Evolutionary conservation across 2,113 vertebrate species (phyloP), one percentile per base, ranked within the genome.

Genomic region (Eolophus roseicapilla): DNA sequence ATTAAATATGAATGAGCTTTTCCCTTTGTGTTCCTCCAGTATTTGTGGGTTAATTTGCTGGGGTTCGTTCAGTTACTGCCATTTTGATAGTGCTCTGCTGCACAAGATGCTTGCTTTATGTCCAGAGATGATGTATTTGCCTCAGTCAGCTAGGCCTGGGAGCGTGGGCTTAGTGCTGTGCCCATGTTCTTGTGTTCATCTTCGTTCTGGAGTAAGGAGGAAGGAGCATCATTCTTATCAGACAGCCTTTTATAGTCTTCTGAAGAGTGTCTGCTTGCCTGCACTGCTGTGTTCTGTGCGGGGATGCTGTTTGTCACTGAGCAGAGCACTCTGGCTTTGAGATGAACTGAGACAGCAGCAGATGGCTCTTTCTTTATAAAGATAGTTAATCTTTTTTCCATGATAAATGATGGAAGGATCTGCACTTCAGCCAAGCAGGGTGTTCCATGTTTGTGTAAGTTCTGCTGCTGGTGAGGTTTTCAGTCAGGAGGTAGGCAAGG

Each of bases 371-470:
- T 4, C 10, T 46, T 37, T 7, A 21, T 33, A 46, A 8, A 80
- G 46, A 1, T 23, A 8, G 8, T 23, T 23, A 8, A 7, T 23
- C 1, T 21, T 68, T 64, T 19, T 76, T 7, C 5, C 24, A 0
- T 37, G 31, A 4, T 73, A 35, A 28, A 59, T 47, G 59, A 9
- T 44, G 16, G 69, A 43, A 12, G 23, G 13, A 49, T 31, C 13
- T 46, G 39, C n/a, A 31, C 31, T 82, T 69, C 11, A 55, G 35
- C 65, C 53, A 17, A 9, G 86, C 41, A 23, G 7, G 24, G 59
- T 17, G 25, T 67, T 21, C 33, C 23, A 2, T 29, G 29, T 41
- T 13, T 14, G 33, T 21, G 2, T 18, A 15, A 41, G 8, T 9
- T 18, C 63, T 53, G 39, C n/a, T 28, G 28, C 13, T 57, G 82